Evolutionary conservation across 1,140 invertebrate genomes (phyloP).

Genomic region (Zophobas morio): DNA sequence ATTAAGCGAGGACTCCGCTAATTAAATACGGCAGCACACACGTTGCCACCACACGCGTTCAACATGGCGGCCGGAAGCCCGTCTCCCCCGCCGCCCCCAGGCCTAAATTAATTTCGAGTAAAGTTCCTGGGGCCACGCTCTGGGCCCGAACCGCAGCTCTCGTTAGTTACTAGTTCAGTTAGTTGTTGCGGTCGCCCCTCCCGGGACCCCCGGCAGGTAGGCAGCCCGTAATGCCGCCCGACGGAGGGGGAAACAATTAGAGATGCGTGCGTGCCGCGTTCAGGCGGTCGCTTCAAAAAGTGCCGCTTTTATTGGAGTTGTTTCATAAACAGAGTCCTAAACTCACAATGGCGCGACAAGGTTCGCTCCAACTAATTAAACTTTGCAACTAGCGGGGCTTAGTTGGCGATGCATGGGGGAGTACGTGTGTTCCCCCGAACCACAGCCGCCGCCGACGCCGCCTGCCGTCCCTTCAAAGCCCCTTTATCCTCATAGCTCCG

Average conservation of each 20-base stretch:
- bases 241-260: slow-evolving; percentile 30
- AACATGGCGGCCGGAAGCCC: slow-evolving; percentile 61
- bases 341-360: slow-evolving; percentile 58
- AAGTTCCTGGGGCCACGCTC: slow-evolving; percentile 58
- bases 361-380: slow-evolving; percentile 62
- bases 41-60: slow-evolving; percentile 61
- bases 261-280: slow-evolving; percentile 40
- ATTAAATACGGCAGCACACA: slow-evolving; percentile 65
- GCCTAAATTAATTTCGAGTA: slow-evolving; percentile 65
- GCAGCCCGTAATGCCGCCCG: slow-evolving; percentile 9
- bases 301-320: slow-evolving; percentile 8
- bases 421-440: slow-evolving; percentile 55
- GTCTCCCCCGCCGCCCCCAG: slow-evolving; percentile 25
- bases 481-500: slow-evolving; percentile 60
- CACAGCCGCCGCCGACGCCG: slow-evolving; percentile 49
- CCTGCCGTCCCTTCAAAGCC: slow-evolving; percentile 42
- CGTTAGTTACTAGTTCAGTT: slow-evolving; percentile 52
- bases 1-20: slow-evolving; percentile 65
- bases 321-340: slow-evolving; percentile 51
- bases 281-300: slow-evolving; percentile 9
- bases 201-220: slow-evolving; percentile 26
- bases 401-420: slow-evolving; percentile 55
- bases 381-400: slow-evolving; percentile 62
- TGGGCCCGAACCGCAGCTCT: slow-evolving; percentile 50
- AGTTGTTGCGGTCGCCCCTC: slow-evolving; percentile 52